Conservation (phyloP, 2,888 invertebrate species). For the Strigamia maritima region DNA sequence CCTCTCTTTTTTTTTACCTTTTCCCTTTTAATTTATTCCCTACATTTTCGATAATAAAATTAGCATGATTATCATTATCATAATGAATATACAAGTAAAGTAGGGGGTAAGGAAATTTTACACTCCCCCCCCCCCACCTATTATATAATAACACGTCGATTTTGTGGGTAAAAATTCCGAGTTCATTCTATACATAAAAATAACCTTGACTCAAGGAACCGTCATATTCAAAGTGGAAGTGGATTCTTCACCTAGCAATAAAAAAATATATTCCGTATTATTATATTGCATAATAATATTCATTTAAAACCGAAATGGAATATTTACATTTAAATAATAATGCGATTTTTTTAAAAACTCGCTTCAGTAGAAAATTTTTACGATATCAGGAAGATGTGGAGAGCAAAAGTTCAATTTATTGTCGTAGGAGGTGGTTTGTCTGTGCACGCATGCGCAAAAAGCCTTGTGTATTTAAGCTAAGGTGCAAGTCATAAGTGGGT, state of each 20-base stretch:
- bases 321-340: not conserved
- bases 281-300: not conserved
- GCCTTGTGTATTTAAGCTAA: not conserved
- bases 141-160: not conserved
- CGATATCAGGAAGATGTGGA: not conserved
- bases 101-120: not conserved
- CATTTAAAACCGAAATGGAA: not conserved
- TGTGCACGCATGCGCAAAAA: not conserved
- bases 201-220: not conserved
- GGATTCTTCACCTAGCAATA: not conserved
- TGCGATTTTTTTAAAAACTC: not conserved
- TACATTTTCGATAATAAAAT: not conserved
- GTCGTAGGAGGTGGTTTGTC: not conserved
- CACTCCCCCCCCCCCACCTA: too few relatives aligned
- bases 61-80: not conserved
- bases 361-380: not conserved
- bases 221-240: not conserved
- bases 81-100: not conserved
- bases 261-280: not conserved
- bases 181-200: not conserved
- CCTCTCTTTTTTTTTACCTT: not conserved
- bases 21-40: not conserved
- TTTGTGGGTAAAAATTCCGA: not conserved
- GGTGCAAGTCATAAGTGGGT: slow-evolving; percentile 12
- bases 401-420: slow-evolving; percentile 10